These are phyloP conservation scores for Drosophila fungiperda DNA, from an alignment of 2,888 invertebrate genomes.

Conservation along the genomic window DNA sequence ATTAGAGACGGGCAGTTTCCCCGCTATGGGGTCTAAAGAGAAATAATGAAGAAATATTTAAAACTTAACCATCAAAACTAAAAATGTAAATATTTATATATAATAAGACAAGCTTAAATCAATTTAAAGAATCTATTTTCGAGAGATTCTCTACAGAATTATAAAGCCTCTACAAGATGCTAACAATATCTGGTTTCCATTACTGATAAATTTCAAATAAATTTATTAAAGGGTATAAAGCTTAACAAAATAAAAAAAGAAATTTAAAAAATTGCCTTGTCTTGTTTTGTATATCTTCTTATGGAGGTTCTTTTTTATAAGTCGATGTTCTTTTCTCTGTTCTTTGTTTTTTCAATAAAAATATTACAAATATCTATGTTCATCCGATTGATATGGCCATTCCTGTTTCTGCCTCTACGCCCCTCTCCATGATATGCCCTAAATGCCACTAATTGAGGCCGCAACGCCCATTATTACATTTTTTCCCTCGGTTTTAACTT, in stretches of 20 bases:
- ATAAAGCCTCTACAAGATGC: too few species aligned
- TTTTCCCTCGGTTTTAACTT: constrained; percentile 12
- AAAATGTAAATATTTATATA: background rate
- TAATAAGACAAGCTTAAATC: background rate
- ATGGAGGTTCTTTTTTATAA: constrained; percentile 8
- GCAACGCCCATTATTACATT: constrained; percentile 49
- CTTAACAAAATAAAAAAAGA: constrained; percentile 26
- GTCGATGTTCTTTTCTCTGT: background rate
- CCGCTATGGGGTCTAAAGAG: rapidly evolving
- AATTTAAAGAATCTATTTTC: background rate
- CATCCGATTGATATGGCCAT: constrained; percentile 3
- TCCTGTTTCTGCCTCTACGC: too few species aligned
- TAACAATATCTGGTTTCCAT: too few species aligned
- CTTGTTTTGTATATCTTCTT: background rate
- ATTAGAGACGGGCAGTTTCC: background rate
- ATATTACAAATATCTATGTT: background rate
- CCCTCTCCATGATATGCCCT: constrained; percentile 20
- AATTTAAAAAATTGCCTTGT: constrained; percentile 17
- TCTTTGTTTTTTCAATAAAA: background rate
- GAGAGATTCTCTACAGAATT: background rate
- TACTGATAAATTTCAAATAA: background rate
- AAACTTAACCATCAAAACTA: background rate
- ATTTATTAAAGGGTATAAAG: constrained; percentile 6
- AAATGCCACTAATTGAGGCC: constrained; percentile 69
- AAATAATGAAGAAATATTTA: background rate